Evolutionary conservation across 2,888 invertebrate species (phyloP), one percentile per base, ranked within the genome.

Genomic region (Microctonus brassicae): DNA sequence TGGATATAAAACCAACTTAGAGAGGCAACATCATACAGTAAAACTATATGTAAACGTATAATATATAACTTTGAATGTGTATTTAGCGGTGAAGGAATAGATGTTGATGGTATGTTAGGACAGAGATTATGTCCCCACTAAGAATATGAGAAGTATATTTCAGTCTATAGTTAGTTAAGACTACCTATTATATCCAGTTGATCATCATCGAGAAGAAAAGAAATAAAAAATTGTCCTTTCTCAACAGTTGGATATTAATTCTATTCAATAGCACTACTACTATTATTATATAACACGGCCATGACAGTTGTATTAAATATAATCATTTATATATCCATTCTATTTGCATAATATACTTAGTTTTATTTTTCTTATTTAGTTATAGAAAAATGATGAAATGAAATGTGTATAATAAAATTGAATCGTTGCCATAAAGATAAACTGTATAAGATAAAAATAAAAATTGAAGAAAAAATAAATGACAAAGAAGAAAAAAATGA

Each of bases 81-180:
- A 82, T 80, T 84, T 82, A 83, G 81, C 81, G 80, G 81, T 79
- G 77, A 79, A 81, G 42, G 81, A 79, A 81, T 77, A 13, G 6
- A 24, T 11, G 26, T 57, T 24, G n/a, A n/a, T 76, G 69, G 69
- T 58, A 74, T 79, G 79, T 80, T 81, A 76, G 79, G 77, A 79
- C 79, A 78, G 79, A 84, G 84, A 85, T 85, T 86, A 83, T 80
- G 78, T 79, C 26, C 80, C 70, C 62, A 9, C 70, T 73, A 65
- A 26, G n/a, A 57, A 29, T 57, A n/a, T 26, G 26, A 57, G 17
- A 13, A 57, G 57, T 57, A 26, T 57, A 26, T 26, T 61, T 11
- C 20, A 75, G 80, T 83, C 79, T 82, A 81, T 81, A 79, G 82
- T 83, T 83, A 82, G 82, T 83, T 83, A 83, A 80, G 82, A 78